A percentile compares a stretch with the other conserved stretches of the same genome.
These are phyloP conservation scores for Flexamia atlantica DNA, from an alignment of 2,888 invertebrate species.

Conservation along the genomic window DNA sequence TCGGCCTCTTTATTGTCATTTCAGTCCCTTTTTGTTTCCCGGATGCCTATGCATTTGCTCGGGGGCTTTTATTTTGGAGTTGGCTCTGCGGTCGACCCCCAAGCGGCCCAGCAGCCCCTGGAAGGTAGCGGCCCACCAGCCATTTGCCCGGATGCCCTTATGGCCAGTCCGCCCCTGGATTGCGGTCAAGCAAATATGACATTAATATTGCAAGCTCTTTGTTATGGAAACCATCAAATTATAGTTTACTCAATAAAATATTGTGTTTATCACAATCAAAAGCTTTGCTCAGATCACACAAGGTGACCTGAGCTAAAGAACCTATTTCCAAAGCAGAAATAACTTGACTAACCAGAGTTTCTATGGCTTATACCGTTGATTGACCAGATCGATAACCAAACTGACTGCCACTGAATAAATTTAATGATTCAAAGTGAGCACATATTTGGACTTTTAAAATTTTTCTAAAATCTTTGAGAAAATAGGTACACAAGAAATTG, in stretches of 20 bases:
- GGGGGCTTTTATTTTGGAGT: no score
- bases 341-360: not conserved
- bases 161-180: not conserved
- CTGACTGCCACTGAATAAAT: conserved; percentile 11
- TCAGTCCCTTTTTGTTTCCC: no score
- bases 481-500: conserved; percentile 5
- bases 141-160: no score
- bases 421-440: not conserved
- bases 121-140: no score
- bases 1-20: no score
- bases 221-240: not conserved
- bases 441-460: conserved; percentile 25
- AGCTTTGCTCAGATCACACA: conserved; percentile 17
- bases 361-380: not conserved
- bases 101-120: no score
- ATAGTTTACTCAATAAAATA: conserved; percentile 9
- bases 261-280: not conserved
- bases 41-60: no score
- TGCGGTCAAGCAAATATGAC: not conserved
- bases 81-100: no score
- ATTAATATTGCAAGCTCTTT: conserved; percentile 6
- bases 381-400: conserved; percentile 15
- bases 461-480: not conserved
- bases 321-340: not conserved
- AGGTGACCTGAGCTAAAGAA: not conserved